Base-by-base conservation (phyloP, 2,888 invertebrate species). In the Pseudeuparius sepicola region DNA sequence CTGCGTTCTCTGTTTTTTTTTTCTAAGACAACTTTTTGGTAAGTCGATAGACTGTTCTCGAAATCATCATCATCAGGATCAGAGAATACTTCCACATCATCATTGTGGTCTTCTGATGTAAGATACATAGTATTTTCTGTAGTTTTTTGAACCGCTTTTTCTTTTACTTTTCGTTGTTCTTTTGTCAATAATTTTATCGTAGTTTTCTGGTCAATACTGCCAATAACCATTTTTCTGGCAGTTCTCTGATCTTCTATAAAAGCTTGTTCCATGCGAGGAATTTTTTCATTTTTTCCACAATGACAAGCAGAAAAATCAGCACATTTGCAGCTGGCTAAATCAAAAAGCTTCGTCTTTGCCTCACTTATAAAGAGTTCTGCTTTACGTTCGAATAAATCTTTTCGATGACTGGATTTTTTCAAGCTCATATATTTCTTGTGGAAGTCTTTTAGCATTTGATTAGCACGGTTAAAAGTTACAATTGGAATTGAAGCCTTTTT, bases 401-500 rank as follows among this genome's bases (percentile, higher is more conserved):
- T 20, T 20, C 20, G 20, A 20, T 20, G 20, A n/a, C 20, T 20
- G 20, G 20, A 20, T 20, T 20, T 20, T 20, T 20, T 20, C 20
- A 20, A 20, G 20, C 20, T 20, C 20, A 20, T 20, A 20, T n/a
- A n/a, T n/a, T n/a, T n/a, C n/a, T 6, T 20, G 20, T 20, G 20
- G n/a, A 7, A 20, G 20, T 20, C n/a, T 20, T n/a, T 20, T 7
- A 20, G 20, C 20, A 20, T 20, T 20, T 6, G 7, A 7, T 20
- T 20, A 20, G 20, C 20, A 20, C 20, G n/a, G 20, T 20, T 6
- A 20, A 20, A 20, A n/a, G 20, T 20, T 7, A 20, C 20, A 20
- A 20, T 20, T 20, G 20, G 20, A 7, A 20, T 20, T 20, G 20
- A 20, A 20, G 20, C 20, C n/a, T 20, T 20, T 20, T 20, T n/a